Evolutionary conservation across 2,113 vertebrate species (phyloP).

Genomic region (Galbula dea): DNA sequence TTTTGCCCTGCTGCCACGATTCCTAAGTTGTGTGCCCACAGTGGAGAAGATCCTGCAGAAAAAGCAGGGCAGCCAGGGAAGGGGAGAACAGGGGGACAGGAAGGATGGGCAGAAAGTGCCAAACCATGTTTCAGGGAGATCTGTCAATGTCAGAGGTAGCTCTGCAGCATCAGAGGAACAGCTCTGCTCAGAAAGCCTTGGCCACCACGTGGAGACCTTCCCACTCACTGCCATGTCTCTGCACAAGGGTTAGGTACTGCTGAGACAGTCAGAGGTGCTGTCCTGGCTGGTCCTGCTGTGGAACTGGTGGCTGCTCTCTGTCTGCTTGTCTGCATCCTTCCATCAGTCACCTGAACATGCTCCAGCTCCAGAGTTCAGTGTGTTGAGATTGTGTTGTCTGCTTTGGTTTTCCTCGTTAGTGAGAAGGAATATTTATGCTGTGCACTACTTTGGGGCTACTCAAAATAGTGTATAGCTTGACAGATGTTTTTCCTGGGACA

Average conservation of each 20-base stretch:
- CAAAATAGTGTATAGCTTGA: neutral
- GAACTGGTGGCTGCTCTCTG: neutral
- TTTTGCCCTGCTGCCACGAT: neutral
- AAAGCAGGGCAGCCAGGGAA: neutral
- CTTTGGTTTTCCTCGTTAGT: neutral
- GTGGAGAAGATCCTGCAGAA: neutral
- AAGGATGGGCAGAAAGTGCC: neutral
- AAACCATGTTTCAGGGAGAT: neutral
- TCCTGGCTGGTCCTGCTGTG: neutral
- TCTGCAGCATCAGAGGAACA: neutral
- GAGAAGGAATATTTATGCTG: neutral
- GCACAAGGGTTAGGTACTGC: neutral
- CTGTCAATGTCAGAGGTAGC: neutral
- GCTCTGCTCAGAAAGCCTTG: neutral
- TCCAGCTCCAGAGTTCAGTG: neutral
- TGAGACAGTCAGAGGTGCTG: neutral
- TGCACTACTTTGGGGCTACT: neutral
- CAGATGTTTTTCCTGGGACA: neutral
- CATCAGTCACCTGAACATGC: neutral
- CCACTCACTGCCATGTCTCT: neutral
- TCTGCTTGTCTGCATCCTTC: neutral
- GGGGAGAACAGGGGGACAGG: neutral
- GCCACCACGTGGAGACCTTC: too few species aligned
- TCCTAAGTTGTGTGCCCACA: neutral
- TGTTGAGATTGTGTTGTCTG: neutral